Evolutionary conservation across 2,113 vertebrate genomes (phyloP).

Genomic region (Choloepus hoffmanni): DNA sequence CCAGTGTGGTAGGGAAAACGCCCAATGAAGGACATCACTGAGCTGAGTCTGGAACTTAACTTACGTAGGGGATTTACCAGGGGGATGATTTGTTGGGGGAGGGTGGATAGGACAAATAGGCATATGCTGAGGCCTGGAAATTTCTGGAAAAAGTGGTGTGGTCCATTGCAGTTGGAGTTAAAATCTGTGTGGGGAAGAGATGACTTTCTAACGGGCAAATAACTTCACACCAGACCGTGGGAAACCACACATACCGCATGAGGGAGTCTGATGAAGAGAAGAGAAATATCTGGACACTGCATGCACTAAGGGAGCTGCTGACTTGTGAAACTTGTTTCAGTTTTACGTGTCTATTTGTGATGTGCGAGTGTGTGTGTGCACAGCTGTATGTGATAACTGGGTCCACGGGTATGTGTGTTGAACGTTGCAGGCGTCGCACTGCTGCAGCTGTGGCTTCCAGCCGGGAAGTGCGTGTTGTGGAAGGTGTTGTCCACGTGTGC

Average conservation of each 20-base stretch:
- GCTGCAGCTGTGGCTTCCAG: not conserved
- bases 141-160: not conserved
- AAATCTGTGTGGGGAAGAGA: accelerated
- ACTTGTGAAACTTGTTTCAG: not conserved
- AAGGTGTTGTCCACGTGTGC: accelerated
- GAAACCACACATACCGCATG: accelerated
- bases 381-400: not conserved
- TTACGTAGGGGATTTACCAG: not conserved
- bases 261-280: too few relatives aligned
- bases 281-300: not conserved
- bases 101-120: accelerated
- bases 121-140: accelerated
- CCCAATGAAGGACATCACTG: accelerated
- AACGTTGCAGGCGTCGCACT: accelerated
- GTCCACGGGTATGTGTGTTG: accelerated
- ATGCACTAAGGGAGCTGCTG: not conserved
- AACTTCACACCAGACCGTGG: not conserved
- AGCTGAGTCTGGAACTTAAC: not conserved
- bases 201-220: too few relatives aligned
- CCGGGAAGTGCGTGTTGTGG: accelerated
- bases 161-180: not conserved
- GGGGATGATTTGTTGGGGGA: accelerated
- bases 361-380: too few relatives aligned
- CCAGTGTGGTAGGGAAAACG: not conserved
- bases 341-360: not conserved